Conservation (phyloP, 2,113 vertebrate species). For the Barnardius zonarius region DNA sequence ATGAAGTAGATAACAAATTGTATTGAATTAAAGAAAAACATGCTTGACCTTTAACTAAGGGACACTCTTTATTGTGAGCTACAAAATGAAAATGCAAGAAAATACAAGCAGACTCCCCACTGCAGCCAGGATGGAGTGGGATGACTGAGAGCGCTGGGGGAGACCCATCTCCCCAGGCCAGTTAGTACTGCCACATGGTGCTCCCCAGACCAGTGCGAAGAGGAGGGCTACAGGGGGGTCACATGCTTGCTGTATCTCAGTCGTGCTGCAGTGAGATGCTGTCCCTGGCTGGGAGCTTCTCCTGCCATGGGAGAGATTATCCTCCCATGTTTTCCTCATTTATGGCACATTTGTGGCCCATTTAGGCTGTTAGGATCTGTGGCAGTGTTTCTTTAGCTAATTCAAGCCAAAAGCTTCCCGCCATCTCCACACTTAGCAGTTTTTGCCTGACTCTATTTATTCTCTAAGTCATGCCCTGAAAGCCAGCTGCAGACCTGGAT, state of each 20-base stretch:
- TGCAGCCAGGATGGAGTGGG: accelerated
- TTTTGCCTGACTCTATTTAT: not conserved
- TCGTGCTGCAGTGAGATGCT: not conserved
- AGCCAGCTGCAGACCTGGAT: not conserved
- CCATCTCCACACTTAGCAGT: accelerated
- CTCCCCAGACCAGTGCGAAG: not conserved
- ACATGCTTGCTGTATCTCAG: not conserved
- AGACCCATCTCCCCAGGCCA: not conserved
- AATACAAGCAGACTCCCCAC: not conserved
- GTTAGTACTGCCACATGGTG: accelerated
- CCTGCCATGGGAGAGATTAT: not conserved
- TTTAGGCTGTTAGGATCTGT: not conserved
- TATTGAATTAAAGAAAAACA: not conserved
- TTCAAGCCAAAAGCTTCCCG: not conserved
- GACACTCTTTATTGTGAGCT: not conserved
- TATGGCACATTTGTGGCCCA: not conserved
- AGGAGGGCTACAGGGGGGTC: not conserved
- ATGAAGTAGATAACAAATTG: not conserved
- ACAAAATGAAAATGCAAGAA: not conserved
- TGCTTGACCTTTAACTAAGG: not conserved
- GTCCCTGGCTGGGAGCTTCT: not conserved
- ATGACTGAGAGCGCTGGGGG: not conserved
- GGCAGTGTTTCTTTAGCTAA: not conserved
- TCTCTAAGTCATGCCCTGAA: not conserved
- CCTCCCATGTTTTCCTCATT: not conserved